Base-by-base conservation (phyloP, 2,888 invertebrate genomes). In the Drosophila longiperda region DNA sequence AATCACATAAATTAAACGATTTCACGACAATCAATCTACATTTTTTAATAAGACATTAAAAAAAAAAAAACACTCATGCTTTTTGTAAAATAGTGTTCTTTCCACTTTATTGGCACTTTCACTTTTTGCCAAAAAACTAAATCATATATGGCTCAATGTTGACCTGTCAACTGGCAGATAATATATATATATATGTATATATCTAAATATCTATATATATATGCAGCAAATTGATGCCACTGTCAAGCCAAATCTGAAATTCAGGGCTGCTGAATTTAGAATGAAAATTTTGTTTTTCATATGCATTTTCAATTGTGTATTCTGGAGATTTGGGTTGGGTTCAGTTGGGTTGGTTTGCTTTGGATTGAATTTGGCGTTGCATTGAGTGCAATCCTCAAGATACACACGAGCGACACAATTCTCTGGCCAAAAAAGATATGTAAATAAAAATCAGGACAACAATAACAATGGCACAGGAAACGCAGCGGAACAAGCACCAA, bases 391-490 rank as follows among this genome's bases (percentile, higher is more conserved):
- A 73, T 73, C 62, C 63, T 54, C 63, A 78, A 78, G 82, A 85
- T 85, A 91, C 82, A 87, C 69, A 89, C 84, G 59, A 79, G 73
- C 82, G 83, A 82, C 84, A 90, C 85, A 89, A 72, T 83, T 86
- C 74, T 69, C 69, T 61, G 81, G 80, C 77, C 81, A 75, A 77
- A 85, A 53, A 53, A 20, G 38, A 55, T 36, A 17, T 36, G 1
- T 15, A 34, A 23, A 20, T 15, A 3, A 23, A 54, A 80, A 71
- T 69, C 73, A 65, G 67, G 67, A 75, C 87, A 83, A 75, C 67
- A 83, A 78, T 65, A 75, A 75, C 73, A 83, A 73, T 63, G 63
- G 33, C 45, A 78, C 73, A 71, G 73, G 62, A 75, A 66, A 57
- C 70, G 66, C 61, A 66, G 62, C 54, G 33, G 40, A 32, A 62